Evolutionary conservation across 2,113 vertebrate species (phyloP).

Genomic region (Larimichthys polyactis): DNA sequence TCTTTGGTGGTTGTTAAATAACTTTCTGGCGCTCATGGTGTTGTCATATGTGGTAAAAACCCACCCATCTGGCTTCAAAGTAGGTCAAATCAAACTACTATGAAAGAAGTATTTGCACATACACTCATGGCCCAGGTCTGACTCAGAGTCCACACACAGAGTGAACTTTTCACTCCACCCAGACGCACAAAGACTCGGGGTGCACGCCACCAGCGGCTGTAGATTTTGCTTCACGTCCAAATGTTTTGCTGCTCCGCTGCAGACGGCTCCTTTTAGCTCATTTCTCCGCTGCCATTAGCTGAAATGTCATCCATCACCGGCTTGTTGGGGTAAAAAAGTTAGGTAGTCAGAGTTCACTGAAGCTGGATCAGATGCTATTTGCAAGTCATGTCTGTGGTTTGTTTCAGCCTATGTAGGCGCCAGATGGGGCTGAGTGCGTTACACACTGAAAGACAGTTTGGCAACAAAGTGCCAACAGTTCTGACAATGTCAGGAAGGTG

Average conservation of each 20-base stretch:
- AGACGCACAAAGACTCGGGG: conserved; percentile 47
- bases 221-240: conserved; percentile 44
- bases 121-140: conserved; percentile 54
- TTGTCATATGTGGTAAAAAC: conserved; percentile 52
- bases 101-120: conserved; percentile 51
- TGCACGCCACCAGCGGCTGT: conserved; percentile 23
- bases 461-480: conserved; percentile 14
- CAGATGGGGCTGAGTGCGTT: conserved; percentile 33
- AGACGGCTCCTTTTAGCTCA: background rate
- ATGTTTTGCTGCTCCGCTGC: conserved; percentile 31
- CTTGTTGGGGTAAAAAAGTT: conserved; percentile 13
- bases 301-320: conserved; percentile 47
- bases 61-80: conserved; percentile 66
- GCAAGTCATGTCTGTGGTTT: conserved; percentile 50
- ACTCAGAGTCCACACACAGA: conserved; percentile 65
- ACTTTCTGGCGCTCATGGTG: conserved; percentile 41
- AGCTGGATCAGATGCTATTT: conserved; percentile 37
- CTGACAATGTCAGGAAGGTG: conserved; percentile 1
- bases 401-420: conserved; percentile 27
- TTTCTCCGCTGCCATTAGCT: conserved; percentile 21
- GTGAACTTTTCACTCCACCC: conserved; percentile 70
- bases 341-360: conserved; percentile 46
- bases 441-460: conserved; percentile 5
- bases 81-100: conserved; percentile 49
- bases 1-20: conserved; percentile 48